Evolutionary conservation across 2,113 vertebrate species (phyloP).

Genomic region (Protomyctophum bolini): DNA sequence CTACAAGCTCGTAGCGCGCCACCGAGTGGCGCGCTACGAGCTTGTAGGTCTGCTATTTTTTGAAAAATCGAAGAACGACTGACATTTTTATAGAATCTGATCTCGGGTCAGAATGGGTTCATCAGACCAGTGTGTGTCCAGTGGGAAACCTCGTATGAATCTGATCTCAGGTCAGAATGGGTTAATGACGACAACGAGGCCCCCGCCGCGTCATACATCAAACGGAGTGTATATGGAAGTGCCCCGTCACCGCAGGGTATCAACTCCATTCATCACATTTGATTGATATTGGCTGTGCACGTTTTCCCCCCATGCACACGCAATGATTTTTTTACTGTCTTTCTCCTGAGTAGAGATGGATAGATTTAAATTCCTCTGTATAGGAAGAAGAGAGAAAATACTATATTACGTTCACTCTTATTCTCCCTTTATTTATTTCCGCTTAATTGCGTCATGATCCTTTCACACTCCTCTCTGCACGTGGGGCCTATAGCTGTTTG

Average conservation of each 20-base stretch:
- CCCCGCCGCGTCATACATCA: slow-evolving; percentile 26
- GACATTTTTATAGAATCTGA: too few species aligned
- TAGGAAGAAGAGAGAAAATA: too few species aligned
- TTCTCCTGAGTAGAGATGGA: too few species aligned
- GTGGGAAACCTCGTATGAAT: too few species aligned
- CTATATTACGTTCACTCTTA: neutral
- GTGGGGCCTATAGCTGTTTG: too few species aligned
- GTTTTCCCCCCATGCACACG: neutral
- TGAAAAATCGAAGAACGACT: too few species aligned
- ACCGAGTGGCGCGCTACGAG: too few species aligned
- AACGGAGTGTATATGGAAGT: slow-evolving; percentile 40
- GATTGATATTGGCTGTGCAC: slow-evolving; percentile 22
- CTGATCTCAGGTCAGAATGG: too few species aligned
- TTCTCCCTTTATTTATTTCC: neutral
- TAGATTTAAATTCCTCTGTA: neutral
- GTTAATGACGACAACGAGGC: slow-evolving; percentile 14
- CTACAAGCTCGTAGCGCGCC: too few species aligned
- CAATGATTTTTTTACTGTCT: neutral
- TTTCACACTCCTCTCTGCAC: neutral
- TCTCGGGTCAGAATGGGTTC: too few species aligned
- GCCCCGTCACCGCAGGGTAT: slow-evolving; percentile 6
- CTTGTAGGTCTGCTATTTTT: too few species aligned
- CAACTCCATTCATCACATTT: slow-evolving; percentile 39
- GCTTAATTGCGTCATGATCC: neutral
- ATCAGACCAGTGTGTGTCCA: too few species aligned